Evolutionary conservation across 2,888 invertebrate species (phyloP).

Genomic region (Syritta pipiens): DNA sequence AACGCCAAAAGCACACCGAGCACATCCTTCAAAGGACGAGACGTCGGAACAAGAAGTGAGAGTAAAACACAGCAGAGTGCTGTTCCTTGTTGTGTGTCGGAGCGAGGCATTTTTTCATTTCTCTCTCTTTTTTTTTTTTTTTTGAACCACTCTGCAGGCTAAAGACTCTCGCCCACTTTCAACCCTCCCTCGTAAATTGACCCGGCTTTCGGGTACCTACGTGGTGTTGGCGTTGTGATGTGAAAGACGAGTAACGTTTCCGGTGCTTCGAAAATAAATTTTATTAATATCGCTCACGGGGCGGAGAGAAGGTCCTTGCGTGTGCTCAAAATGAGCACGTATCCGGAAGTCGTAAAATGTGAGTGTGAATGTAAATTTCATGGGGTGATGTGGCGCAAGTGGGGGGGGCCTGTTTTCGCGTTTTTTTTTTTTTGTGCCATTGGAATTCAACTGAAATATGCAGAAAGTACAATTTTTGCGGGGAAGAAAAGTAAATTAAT

Average conservation of each 20-base stretch:
- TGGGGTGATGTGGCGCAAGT: not conserved
- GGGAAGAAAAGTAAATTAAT: conserved; percentile 23
- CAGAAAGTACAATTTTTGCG: conserved; percentile 10
- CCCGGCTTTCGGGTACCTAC: not conserved
- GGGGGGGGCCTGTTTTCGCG: not conserved
- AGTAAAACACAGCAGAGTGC: conserved; percentile 4
- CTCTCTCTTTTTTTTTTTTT: not conserved
- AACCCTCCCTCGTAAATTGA: conserved; percentile 15
- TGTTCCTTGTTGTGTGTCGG: conserved; percentile 7
- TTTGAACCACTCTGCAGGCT: not conserved
- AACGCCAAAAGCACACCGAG: not conserved
- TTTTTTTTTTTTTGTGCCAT: not conserved
- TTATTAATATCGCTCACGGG: conserved; percentile 19
- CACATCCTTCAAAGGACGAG: not conserved
- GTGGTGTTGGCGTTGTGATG: not conserved
- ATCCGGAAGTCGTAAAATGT: conserved; percentile 27
- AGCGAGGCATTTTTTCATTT: not conserved
- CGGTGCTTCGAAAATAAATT: conserved; percentile 36
- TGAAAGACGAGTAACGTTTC: conserved; percentile 10
- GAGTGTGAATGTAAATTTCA: conserved; percentile 32
- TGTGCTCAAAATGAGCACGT: conserved; percentile 24
- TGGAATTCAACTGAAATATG: conserved; percentile 16
- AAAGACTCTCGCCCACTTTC: not conserved
- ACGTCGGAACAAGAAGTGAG: not conserved
- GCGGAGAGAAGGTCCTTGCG: conserved; percentile 8